Base-by-base conservation (phyloP, 2,888 invertebrate species). In the Hylaea fasciaria region DNA sequence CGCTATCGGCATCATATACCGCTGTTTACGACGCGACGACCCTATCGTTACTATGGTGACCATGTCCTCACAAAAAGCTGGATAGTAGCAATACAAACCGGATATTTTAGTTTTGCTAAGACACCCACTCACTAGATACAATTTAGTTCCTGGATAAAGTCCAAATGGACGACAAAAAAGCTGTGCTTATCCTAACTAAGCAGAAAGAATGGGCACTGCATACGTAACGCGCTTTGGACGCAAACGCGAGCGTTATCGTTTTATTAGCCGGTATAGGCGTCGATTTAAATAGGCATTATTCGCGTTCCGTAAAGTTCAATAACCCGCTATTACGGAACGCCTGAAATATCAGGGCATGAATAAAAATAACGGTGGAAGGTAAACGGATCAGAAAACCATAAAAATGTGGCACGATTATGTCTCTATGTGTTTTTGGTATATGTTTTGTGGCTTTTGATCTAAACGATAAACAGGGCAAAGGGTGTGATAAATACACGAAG, bases 11-110 rank as follows among this genome's bases (percentile, higher is more conserved):
- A 37, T 51, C 46, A 35, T 57, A 47, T 51, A 16, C 0, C 37
- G 3, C 1, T 3, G 53, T 56, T 28, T 71, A 72, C 68, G 61
- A 72, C 57, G 63, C 56, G 54, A 62, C 61, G 68, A 66, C 64
- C 69, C 67, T 63, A 32, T 41, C 46, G 39, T 22, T 2, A 22
- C 22, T 22, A 22, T 5, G 22, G 22, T 22, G 22, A 22, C 22
- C 22, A 22, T 22, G 22, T 22, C 22, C 3, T 22, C 2, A 22
- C 22, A 3, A 5, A 22, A 22, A 22, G 5, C 22, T 2, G 22
- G 22, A 22, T 5, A 22, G 22, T 2, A 22, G 5, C 5, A 3
- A 3, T 22, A 22, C 2, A 22, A 22, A 22, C 3, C 22, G 2
- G 22, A 3, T 3, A 5, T 22, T 22, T 22, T 22, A 22, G 3